Conservation (phyloP, 1,140 invertebrate genomes). For the Cydia strobilella region DNA sequence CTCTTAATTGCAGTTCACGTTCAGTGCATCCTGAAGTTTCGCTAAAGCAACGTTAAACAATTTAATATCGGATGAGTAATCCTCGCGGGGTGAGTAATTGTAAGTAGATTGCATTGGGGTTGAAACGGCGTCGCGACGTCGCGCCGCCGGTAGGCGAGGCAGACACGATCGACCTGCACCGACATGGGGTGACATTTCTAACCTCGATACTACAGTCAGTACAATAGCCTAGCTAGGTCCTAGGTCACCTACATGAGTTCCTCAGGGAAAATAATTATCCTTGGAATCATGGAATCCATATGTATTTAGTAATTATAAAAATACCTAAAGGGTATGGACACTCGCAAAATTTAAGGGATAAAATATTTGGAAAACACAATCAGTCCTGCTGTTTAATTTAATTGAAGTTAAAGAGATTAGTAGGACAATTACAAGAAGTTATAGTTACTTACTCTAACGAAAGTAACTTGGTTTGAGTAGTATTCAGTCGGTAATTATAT, state of each 20-base stretch:
- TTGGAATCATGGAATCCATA: background rate
- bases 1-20: background rate
- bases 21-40: background rate
- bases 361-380: no score
- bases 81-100: constrained; percentile 58
- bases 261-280: background rate
- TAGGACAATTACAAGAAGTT: no score
- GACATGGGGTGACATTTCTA: background rate
- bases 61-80: constrained; percentile 41
- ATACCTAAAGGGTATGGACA: background rate
- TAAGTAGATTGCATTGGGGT: constrained; percentile 67
- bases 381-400: no score
- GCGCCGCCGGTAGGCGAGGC: constrained; percentile 33
- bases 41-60: background rate
- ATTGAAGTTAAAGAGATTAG: no score
- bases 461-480: background rate
- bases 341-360: no score
- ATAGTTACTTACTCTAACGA: background rate
- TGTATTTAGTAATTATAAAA: background rate
- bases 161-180: constrained; percentile 25
- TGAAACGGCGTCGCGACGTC: constrained; percentile 47
- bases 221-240: background rate
- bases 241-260: background rate
- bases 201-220: background rate
- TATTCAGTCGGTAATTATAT: background rate